These are phyloP conservation scores for Rhizoglyphus robini DNA, from an alignment of 1,140 invertebrate genomes.

Conservation along the genomic window DNA sequence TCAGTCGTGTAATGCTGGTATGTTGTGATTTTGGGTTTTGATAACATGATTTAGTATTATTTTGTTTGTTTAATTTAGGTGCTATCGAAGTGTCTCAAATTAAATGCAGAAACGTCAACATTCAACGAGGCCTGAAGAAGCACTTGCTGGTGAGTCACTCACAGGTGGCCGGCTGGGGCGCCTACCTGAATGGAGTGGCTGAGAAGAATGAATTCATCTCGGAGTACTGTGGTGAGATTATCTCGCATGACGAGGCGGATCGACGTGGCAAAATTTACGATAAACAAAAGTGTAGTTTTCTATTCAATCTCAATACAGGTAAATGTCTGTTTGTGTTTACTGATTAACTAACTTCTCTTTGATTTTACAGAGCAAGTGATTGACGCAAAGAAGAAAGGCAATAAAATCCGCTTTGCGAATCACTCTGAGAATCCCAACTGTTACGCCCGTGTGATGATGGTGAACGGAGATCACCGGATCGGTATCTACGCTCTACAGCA, in stretches of 20 bases:
- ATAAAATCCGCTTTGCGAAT: slow-evolving; percentile 98
- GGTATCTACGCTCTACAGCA: slow-evolving; percentile 96
- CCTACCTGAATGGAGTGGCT: slow-evolving; percentile 79
- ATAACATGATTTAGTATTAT: too few relatives aligned
- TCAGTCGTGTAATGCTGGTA: slow-evolving; percentile 74
- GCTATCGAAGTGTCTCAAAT: slow-evolving; percentile 70
- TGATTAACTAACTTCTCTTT: not conserved
- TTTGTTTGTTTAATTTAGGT: slow-evolving; percentile 14
- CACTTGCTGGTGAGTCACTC: slow-evolving; percentile 90
- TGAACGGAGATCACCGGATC: slow-evolving; percentile 97
- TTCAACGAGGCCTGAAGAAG: slow-evolving; percentile 68
- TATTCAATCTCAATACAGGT: slow-evolving; percentile 97
- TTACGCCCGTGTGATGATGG: slow-evolving; percentile 99
- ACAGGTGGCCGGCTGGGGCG: slow-evolving; percentile 98
- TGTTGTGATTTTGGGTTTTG: slow-evolving; percentile 9
- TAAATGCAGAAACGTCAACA: slow-evolving; percentile 89
- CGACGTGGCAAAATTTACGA: slow-evolving; percentile 97
- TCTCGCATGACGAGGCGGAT: slow-evolving; percentile 96
- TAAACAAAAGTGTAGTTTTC: slow-evolving; percentile 97
- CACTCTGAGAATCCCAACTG: slow-evolving; percentile 99
- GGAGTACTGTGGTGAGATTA: slow-evolving; percentile 97
- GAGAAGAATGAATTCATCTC: slow-evolving; percentile 98
- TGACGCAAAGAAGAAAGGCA: slow-evolving; percentile 95
- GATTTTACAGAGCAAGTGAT: slow-evolving; percentile 79
- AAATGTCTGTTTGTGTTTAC: slow-evolving; percentile 26